Base-by-base conservation (phyloP, 1,140 invertebrate genomes). In the Thaumatotibia leucotreta region DNA sequence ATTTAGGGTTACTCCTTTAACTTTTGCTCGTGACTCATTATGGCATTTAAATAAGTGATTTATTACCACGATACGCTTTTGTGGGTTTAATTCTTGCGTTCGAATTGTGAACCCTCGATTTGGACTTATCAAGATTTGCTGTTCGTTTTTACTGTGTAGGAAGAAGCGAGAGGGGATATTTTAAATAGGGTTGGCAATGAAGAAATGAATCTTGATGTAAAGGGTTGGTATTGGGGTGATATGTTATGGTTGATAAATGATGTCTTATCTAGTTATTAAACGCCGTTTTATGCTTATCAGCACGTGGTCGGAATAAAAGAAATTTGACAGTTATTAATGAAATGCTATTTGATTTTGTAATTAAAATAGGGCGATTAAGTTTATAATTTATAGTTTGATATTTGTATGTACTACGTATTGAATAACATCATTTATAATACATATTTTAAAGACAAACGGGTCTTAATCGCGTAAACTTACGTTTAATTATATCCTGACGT, bases 41-140 rank as follows among this genome's bases (percentile, higher is more conserved):
- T 74, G 72, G 79, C 66, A 78, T 82, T 84, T 79, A 82, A 82
- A 84, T 82, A 82, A 80, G 66, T 81, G 80, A 79, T 81, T 83
- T 80, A 80, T 76, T 75, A 73, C 17, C 72, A 70, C 64, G 61
- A 62, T 32, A 52, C 66, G 45, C 61, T 77, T 74, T 75, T 72
- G 62, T 64, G 72, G 76, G 69, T 75, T 64, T 74, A 74, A 76
- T 76, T 71, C 75, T 65, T 73, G 68, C 73, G 72, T 73, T 70
- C 72, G 73, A 74, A 68, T 79, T 71, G 54, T 79, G 74, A 58
- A 58, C 52, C 52, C 52, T 58, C 52, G 52, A 58, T 58, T 58
- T 27, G 9, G 52, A 58, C 10, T 27, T 33, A 33, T 11, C 50
- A n/a, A 31, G 24, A 4, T 52, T 11, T 10, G 20, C 52, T 20